Evolutionary conservation across 2,113 vertebrate genomes (phyloP), one percentile per base, ranked within the genome.

Genomic region (Heteronetta atricapilla): DNA sequence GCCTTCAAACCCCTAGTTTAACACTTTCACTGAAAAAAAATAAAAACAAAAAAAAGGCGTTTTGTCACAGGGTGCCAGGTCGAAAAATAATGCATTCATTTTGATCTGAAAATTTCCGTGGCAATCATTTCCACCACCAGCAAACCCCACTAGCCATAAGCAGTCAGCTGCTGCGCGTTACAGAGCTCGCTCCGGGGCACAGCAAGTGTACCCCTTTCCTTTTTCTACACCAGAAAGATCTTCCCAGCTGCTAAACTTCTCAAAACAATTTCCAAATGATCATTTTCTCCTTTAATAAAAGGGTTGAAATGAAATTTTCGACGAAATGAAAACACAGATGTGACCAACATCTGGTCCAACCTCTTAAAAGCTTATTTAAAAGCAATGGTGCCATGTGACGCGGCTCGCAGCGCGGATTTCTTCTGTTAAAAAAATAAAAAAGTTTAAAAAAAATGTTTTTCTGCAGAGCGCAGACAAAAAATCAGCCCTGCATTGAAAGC

Each of bases 351-450:
- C 94, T 96, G 96, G 97, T 86, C 90, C 83, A 72, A 66, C 89
- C 94, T 96, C 95, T 97, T 96, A 94, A 95, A 90, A 95, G 96
- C 83, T 96, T 92, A 96, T 96, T 96, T 95, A 94, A 97, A 94
- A 96, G 95, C 92, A 93, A 67, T 10, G 64, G 89, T 13, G 21
- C 85, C 82, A 92, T 68, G 76, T 97, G 95, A 96, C 94, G 83
- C 8, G 7, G 93, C 81, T 96, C 90, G 90, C 84, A 81, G 74
- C 6, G 1, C 0, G 2, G 86, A 89, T 95, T 96, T 96, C 88
- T 95, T 81, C 72, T 36, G 48, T 34, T 70, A 89, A 56, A 44
- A 52, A 94, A 95, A 92, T 70, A 86, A 36, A 52, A 94, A n/a
- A n/a, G n/a, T n/a, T n/a, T n/a, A n/a, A 95, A 95, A 92, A 74